Evolutionary conservation across 2,113 vertebrate genomes (phyloP), one percentile per base, ranked within the genome.

Genomic region (Rallus limicola): DNA sequence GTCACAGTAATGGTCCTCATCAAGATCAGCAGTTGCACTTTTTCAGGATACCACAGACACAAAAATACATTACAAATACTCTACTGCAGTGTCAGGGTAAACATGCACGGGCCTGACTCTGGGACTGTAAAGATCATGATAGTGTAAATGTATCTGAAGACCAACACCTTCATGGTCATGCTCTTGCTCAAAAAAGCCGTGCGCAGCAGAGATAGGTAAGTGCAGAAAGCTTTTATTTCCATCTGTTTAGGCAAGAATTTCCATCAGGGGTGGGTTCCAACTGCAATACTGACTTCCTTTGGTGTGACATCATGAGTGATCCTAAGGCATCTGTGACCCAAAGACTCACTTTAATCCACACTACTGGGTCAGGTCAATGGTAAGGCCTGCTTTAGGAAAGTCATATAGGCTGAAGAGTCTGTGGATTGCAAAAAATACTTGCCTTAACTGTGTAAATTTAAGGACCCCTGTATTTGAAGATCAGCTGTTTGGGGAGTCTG

Each of bases 41-140:
- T 74, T 74, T n/a, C 60, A 58, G 64, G 8, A 31, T 13, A 8
- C 6, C 44, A 0, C 6, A 67, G 34, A 58, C n/a, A n/a, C 15
- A 38, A 59, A 82, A 75, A 40, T 18, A 23, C 1, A 3, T 33
- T 67, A 24, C 19, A 85, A 63, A 40, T 50, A 6, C 7, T 93
- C 21, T 3, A 0, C 42, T 68, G 13, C 11, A 36, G 23, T 46
- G 24, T 9, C 2, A 0, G 25, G 55, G 26, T 78, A 36, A 78
- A 52, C 52, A 58, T 8, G 42, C 40, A 26, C 0, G 4, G 65
- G 50, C 4, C 40, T 79, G 21, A 19, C 44, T 55, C 53, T 76
- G 48, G 29, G 13, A 46, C 6, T 6, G 7, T 11, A 59, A 58
- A 64, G 25, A 8, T 10, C 8, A 40, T 0, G 0, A 16, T 56